A percentile compares a stretch with the other conserved stretches of the same genome.
phyloP scores from a whole-genome alignment of 2,888 invertebrate genomes.

The Pseudanteris insignis region DNA sequence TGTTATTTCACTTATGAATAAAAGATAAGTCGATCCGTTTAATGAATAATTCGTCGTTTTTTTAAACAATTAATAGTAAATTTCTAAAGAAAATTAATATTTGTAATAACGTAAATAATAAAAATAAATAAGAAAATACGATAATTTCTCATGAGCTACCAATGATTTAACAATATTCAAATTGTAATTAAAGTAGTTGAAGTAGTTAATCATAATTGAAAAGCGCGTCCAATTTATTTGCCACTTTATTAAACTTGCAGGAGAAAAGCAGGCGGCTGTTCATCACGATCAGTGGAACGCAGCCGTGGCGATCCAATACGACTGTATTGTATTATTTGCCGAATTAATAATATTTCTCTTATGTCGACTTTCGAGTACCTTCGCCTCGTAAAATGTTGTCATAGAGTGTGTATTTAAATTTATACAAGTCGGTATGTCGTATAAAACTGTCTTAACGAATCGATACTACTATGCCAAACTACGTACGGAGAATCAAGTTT shows the following conservation, averaged over 20 bases:
- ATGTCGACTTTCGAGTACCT: slow-evolving; percentile 20
- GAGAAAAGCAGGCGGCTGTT: slow-evolving; percentile 73
- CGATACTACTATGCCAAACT: slow-evolving; percentile 13
- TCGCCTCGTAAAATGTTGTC: slow-evolving; percentile 23
- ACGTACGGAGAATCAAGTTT: no score
- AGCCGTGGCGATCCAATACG: slow-evolving; percentile 60
- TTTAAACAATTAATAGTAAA: no score
- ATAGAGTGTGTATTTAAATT: slow-evolving; percentile 23
- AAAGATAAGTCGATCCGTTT: no score
- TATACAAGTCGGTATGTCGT: slow-evolving; percentile 11
- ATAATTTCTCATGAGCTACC: no score
- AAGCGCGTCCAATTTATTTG: slow-evolving; percentile 19
- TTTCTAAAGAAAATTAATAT: background rate
- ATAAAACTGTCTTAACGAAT: slow-evolving; percentile 15
- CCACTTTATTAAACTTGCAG: slow-evolving; percentile 57
- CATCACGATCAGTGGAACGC: slow-evolving; percentile 73
- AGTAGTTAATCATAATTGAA: slow-evolving; percentile 1
- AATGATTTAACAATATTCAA: slow-evolving; percentile 20
- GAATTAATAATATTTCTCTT: slow-evolving; percentile 35
- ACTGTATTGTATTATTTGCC: slow-evolving; percentile 21
- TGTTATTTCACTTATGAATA: no score
- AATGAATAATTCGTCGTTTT: no score
- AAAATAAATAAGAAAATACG: no score
- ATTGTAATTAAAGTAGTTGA: slow-evolving; percentile 19
- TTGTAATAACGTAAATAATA: no score